These are phyloP conservation scores for Brachyptera risi DNA, from an alignment of 2,888 invertebrate species.

Conservation along the genomic window DNA sequence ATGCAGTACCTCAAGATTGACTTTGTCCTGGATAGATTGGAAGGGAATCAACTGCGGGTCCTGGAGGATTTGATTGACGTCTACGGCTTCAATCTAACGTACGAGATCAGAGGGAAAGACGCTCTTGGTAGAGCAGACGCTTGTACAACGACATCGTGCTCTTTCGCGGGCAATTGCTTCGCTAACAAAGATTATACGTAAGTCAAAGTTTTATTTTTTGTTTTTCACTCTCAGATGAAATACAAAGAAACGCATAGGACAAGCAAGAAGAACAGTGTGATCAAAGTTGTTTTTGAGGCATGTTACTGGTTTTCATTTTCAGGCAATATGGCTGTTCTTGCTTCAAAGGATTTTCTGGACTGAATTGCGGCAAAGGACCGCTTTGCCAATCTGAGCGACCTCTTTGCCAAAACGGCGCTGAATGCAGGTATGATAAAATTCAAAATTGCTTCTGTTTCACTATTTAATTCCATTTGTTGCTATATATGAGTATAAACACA, in stretches of 20 bases:
- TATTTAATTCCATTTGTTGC: too few relatives aligned
- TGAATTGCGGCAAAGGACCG: slow-evolving; percentile 75
- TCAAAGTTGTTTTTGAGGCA: background rate
- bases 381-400: slow-evolving; percentile 64
- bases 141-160: slow-evolving; percentile 77
- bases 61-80: slow-evolving; percentile 76
- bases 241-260: background rate
- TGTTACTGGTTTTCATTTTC: slow-evolving; percentile 40
- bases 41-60: slow-evolving; percentile 79
- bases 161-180: slow-evolving; percentile 81
- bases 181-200: slow-evolving; percentile 67
- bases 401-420: slow-evolving; percentile 77
- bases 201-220: slow-evolving; percentile 48
- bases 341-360: slow-evolving; percentile 74
- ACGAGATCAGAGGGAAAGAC: slow-evolving; percentile 63
- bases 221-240: too few relatives aligned
- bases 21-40: slow-evolving; percentile 64
- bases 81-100: slow-evolving; percentile 90
- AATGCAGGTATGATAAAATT: slow-evolving; percentile 66
- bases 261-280: background rate
- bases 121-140: slow-evolving; percentile 51
- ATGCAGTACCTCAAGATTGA: slow-evolving; percentile 76
- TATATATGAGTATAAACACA: too few relatives aligned
- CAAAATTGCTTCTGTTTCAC: background rate
- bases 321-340: slow-evolving; percentile 78